Base-by-base conservation (phyloP, 2,797 vertebrate species). In the Microctenopoma lineatum region DNA sequence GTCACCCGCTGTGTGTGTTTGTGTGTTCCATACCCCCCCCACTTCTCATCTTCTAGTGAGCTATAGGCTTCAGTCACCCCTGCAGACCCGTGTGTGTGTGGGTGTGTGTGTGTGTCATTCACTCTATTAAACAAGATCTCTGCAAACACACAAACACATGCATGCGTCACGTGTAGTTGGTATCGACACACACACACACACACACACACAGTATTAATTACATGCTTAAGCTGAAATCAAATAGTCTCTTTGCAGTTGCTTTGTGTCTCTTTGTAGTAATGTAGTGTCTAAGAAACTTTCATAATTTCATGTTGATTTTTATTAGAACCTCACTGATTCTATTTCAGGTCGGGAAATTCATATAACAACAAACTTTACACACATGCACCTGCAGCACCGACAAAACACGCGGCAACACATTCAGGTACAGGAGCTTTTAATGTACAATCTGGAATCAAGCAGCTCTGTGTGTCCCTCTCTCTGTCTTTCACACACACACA, bases 1-100 rank as follows among this genome's bases (percentile, higher is more conserved):
- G 96, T 97, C 96, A 97, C 88, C 84, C 77, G 58, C 83, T 79
- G 78, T 64, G 66, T 60, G 74, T 72, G 73, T 83, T 52, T 70
- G 52, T 66, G 46, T 88, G 81, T 88, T 88, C 84, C 86, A 90
- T 90, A 91, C 77, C 58, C 63, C 45, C 55, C 53, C 25, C 81
- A 81, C 77, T 77, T 76, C 80, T 80, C 74, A 79, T 76, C 80
- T 79, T 79, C 84, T 80, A 66, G 77, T 87, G 66, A 79, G 78
- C 68, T 79, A 71, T 80, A 66, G 62, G 75, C 80, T 81, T 85
- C 80, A 80, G 71, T 83, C 81, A 75, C 79, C 77, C 69, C 72
- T 81, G 70, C 73, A 81, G 77, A 78, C 76, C 71, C 59, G 77
- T 8, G 58, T 51, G 38, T 65, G 32, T 62, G 16, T 65, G 34